Evolutionary conservation across 2,113 vertebrate genomes (phyloP).

Genomic region (Tychaedon coryphoeus): DNA sequence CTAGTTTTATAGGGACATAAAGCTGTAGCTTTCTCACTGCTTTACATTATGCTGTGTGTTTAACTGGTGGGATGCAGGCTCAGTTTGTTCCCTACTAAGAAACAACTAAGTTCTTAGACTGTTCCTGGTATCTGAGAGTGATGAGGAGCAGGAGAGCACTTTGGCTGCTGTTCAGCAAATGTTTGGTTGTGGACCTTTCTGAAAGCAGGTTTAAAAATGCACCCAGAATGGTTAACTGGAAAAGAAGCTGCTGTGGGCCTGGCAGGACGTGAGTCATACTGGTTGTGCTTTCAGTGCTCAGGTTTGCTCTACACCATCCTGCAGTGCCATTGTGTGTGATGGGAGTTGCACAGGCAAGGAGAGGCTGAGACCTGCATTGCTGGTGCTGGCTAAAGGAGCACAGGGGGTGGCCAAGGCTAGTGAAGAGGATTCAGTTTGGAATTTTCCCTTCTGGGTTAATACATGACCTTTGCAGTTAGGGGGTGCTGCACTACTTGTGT

Average conservation of each 20-base stretch:
- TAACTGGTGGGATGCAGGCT: background rate
- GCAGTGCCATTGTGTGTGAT: background rate
- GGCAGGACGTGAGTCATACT: background rate
- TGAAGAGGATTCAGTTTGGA: background rate
- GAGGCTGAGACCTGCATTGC: background rate
- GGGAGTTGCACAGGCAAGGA: background rate
- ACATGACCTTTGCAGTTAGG: background rate
- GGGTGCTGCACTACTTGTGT: background rate
- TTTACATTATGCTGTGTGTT: background rate
- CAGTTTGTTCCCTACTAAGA: background rate
- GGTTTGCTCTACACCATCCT: background rate
- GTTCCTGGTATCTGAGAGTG: background rate
- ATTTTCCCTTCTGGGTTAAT: background rate
- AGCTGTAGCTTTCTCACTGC: background rate
- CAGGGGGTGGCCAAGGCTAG: background rate
- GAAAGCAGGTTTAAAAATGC: background rate
- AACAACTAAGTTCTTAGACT: background rate
- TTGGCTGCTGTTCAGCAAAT: background rate
- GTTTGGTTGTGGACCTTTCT: background rate
- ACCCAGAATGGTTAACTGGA: background rate
- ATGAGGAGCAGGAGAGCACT: background rate
- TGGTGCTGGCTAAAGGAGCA: background rate
- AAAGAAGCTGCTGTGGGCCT: background rate
- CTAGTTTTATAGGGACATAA: background rate
- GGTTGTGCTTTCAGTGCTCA: background rate